Base-by-base conservation (phyloP, 2,888 invertebrate species). In the Hipparchia sbordonii region DNA sequence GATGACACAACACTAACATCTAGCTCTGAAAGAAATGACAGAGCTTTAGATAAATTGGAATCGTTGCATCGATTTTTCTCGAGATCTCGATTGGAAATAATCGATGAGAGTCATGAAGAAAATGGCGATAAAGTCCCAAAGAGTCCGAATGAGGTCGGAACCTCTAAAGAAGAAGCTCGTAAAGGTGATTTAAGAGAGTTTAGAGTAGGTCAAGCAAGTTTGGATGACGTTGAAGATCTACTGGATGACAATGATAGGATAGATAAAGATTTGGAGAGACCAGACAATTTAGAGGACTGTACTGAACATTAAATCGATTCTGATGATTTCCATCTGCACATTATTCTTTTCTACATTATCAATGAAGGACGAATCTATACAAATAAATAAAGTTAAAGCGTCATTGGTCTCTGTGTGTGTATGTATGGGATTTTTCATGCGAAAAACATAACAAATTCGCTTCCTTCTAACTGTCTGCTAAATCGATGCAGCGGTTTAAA, bases 151-250 rank as follows among this genome's bases (percentile, higher is more conserved):
- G 72, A 74, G 6, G 61, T 69, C 0, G 39, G 6, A 39, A 12
- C 61, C 7, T 8, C 65, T 10, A 65, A 65, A 33, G 51, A 9
- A 23, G 68, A 75, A 10, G 54, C 72, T 7, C 54, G 73, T 54
- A 74, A 82, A 75, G 75, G 74, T 9, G 80, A 79, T 23, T 73
- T 78, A 1, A 61, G 76, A 1, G 85, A 85, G 7, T 75, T 81
- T 9, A 91, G 87, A 79, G 83, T 79, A 0, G 91, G 89, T 0
- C 93, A 93, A 77, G 90, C 92, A 0, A 93, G 93, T 72, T 78
- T 93, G 6, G 93, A 93, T 60, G 93, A 93, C 13, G 90, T 93
- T 0, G 93, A 93, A 79, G 93, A 93, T 69, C 79, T 93, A 54
- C 85, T 88, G 76, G 91, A 92, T 23, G 93, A 92, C 67, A 79